phyloP scores from a whole-genome alignment of 1,140 invertebrate genomes.

The Monomorium pharaonis region DNA sequence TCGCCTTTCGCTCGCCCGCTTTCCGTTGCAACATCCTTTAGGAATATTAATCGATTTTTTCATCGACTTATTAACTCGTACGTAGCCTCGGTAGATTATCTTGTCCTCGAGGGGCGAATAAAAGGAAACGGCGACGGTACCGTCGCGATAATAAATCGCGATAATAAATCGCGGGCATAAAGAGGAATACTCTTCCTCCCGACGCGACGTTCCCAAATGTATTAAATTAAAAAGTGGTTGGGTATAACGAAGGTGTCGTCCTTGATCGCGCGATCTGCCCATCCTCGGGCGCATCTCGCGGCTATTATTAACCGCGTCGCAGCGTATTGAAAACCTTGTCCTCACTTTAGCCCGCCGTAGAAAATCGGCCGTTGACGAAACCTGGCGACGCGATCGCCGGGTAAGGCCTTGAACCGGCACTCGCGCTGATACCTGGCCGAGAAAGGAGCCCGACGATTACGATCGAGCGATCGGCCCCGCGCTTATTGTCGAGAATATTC shows the following conservation, averaged over 20 bases:
- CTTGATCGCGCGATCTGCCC: slow-evolving; percentile 27
- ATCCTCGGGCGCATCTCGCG: slow-evolving; percentile 16
- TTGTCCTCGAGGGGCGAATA: not conserved
- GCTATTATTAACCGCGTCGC: slow-evolving; percentile 10
- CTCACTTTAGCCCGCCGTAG: not conserved
- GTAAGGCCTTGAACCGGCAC: not conserved
- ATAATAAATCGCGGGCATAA: slow-evolving; percentile 17
- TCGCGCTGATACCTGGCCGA: not conserved
- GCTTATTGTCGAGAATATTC: not conserved
- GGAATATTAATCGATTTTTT: not conserved
- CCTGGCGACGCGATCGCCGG: not conserved
- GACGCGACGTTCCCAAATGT: slow-evolving; percentile 1
- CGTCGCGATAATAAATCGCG: too few species aligned
- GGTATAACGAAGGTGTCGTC: slow-evolving; percentile 40
- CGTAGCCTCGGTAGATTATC: not conserved
- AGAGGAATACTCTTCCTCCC: not conserved
- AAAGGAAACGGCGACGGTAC: not conserved
- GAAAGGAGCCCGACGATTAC: not conserved
- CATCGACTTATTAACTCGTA: slow-evolving; percentile 2
- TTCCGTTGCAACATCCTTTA: not conserved
- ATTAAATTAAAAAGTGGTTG: not conserved
- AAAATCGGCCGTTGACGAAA: slow-evolving; percentile 14
- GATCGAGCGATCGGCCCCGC: not conserved
- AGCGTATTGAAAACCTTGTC: not conserved
- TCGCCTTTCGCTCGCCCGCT: not conserved